These are phyloP conservation scores for Euborellia annulipes DNA, from an alignment of 1,140 invertebrate species.

Conservation along the genomic window DNA sequence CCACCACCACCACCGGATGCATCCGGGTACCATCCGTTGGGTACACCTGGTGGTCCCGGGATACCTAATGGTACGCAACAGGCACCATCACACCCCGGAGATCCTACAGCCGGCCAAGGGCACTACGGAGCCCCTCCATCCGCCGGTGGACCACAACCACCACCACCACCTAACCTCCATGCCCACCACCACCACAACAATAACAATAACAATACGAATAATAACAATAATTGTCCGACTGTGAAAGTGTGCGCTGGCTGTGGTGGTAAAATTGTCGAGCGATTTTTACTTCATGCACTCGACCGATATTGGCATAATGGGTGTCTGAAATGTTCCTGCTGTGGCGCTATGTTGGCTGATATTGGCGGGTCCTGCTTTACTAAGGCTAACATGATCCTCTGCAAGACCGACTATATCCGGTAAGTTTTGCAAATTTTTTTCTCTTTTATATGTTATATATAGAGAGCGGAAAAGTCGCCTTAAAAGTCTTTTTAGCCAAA, in stretches of 20 bases:
- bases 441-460: too few species aligned
- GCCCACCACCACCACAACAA: conserved; percentile 8
- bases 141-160: conserved; percentile 25
- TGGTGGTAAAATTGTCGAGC: conserved; percentile 67
- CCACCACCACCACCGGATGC: conserved; percentile 25
- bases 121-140: conserved; percentile 28
- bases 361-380: conserved; percentile 80
- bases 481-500: too few species aligned
- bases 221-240: conserved; percentile 30
- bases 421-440: too few species aligned
- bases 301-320: conserved; percentile 88
- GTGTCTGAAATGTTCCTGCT: conserved; percentile 84
- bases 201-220: conserved; percentile 20
- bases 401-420: conserved; percentile 86
- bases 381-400: conserved; percentile 81
- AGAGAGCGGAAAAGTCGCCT: too few species aligned
- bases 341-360: conserved; percentile 68
- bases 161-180: conserved; percentile 16
- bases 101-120: conserved; percentile 26
- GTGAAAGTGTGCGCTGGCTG: conserved; percentile 38
- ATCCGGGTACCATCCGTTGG: conserved; percentile 16
- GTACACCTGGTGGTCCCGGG: conserved; percentile 13
- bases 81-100: conserved; percentile 24
- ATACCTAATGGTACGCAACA: not conserved
- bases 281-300: conserved; percentile 71